Base-by-base conservation (phyloP, 2,113 vertebrate genomes). In the Cyprinodon tularosa region DNA sequence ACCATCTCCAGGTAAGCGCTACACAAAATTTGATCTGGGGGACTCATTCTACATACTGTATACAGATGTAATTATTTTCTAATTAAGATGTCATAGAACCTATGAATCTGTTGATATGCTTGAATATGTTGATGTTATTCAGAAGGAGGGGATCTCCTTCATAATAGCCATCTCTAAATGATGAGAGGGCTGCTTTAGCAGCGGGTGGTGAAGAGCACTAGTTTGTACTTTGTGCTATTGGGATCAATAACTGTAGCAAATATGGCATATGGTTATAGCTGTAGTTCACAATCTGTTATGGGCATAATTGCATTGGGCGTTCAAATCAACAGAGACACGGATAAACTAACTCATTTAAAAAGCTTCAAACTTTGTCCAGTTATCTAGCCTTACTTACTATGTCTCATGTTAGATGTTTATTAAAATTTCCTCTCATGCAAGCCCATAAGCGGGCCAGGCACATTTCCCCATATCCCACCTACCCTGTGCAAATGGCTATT, bases 1-100 rank as follows among this genome's bases (percentile, higher is more conserved):
- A 94, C 85, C 97, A 94, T 86, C 94, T 99, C 12, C 96, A 97
- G 96, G 98, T 99, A 95, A 12, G 4, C 17, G 5, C 14, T 20
- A 62, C n/a, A 8, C 9, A 4, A 45, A 50, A 29, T 38, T 50
- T 66, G 62, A 76, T 76, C 62, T 83, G 36, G 17, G 45, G 47
- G 37, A 36, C 7, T 70, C 1, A 13, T 53, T 64, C 15, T 57
- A 57, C 29, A 29, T 29, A 29, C 29, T 29, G 29, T 3, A 39
- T 15, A 17, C 9, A 63, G 62, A 63, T 63, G 37, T 22, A 36
- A 10, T 17, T 13, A 2, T 37, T 48, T 48, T 50, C 15, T 15
- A 17, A 37, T 63, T 15, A 38, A 68, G 10, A 39, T 57, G 39
- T 53, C 2, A 8, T 13, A 36, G 22, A 2, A 10, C 8, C 15